These are phyloP conservation scores for Caenorhabditis sp. DNA, from an alignment of 2,888 invertebrate species.

Conservation along the genomic window DNA sequence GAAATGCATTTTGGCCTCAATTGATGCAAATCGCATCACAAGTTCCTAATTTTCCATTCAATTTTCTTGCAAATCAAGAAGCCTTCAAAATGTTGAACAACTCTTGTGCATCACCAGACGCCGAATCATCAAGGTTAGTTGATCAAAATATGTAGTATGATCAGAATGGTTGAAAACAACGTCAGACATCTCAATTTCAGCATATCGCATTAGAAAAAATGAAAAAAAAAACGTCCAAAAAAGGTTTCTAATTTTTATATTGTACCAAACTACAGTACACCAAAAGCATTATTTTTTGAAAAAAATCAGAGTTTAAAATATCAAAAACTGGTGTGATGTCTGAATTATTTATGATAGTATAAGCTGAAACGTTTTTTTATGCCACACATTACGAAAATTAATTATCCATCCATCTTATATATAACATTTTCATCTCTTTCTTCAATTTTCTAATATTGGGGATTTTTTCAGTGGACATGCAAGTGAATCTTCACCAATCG, in stretches of 20 bases:
- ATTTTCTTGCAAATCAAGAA: slow-evolving; percentile 29
- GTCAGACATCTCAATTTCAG: too few species aligned
- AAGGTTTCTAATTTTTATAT: too few species aligned
- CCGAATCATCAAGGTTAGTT: slow-evolving; percentile 32
- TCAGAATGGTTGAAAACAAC: too few species aligned
- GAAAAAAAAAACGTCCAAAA: too few species aligned
- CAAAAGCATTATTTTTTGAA: too few species aligned
- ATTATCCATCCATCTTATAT: background rate
- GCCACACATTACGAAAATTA: background rate
- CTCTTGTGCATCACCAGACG: slow-evolving; percentile 22
- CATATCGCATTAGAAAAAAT: too few species aligned
- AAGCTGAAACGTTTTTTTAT: background rate
- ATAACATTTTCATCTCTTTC: background rate
- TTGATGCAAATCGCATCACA: slow-evolving; percentile 43
- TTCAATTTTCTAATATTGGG: background rate
- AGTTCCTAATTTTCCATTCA: slow-evolving; percentile 12
- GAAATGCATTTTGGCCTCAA: slow-evolving; percentile 42
- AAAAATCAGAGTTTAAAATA: too few species aligned
- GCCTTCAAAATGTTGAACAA: slow-evolving; percentile 24
- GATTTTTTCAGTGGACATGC: slow-evolving; percentile 36
- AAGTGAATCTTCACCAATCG: slow-evolving; percentile 41
- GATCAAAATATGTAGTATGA: too few species aligned
- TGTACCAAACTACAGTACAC: too few species aligned
- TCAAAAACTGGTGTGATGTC: too few species aligned
- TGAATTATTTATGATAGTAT: too few species aligned